Base-by-base conservation (phyloP, 2,113 vertebrate genomes). In the Junco hyemalis region DNA sequence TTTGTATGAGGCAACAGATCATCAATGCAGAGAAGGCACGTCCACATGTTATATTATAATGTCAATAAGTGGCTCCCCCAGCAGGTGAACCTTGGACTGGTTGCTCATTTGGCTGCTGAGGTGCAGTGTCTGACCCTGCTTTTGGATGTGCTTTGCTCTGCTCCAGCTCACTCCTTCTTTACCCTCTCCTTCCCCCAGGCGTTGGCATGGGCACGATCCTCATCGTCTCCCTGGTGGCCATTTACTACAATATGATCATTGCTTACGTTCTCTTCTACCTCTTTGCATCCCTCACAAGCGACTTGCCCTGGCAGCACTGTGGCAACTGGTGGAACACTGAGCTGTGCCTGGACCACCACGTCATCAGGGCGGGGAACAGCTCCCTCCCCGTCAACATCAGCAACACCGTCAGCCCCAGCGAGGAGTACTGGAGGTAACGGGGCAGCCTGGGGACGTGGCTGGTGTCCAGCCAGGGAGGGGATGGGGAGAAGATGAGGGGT, bases 241-340 rank as follows among this genome's bases (percentile, higher is more conserved):
- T 98, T 97, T 98, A 98, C 97, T 98, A 98, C 97, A 98, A 98
- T 96, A 98, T 98, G 98, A 98, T 98, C 95, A 98, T 98, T 88
- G 98, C 98, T 97, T 98, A 98, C 26, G 98, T 98, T 93, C 98
- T 98, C 96, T 98, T 98, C 98, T 98, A 98, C 98, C 98, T 98
- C 98, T 98, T 98, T 95, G 98, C 98, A 95, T 98, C 98, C 94
- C 97, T 98, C 95, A 98, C 98, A 95, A 98, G 97, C 74, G 69
- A 95, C 95, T 97, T 98, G 93, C 98, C 98, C 86, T 98, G 98
- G 98, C 97, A 98, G 92, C 97, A 98, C 89, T 98, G 98, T 0
- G 98, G 98, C 88, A 98, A 98, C 97, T 98, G 98, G 98, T 98
- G 98, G 98, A 98, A 98, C 93, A 98, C 98, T 0, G 96, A 98